Conservation (phyloP, 2,113 vertebrate species). For the Poicephalus gulielmi region DNA sequence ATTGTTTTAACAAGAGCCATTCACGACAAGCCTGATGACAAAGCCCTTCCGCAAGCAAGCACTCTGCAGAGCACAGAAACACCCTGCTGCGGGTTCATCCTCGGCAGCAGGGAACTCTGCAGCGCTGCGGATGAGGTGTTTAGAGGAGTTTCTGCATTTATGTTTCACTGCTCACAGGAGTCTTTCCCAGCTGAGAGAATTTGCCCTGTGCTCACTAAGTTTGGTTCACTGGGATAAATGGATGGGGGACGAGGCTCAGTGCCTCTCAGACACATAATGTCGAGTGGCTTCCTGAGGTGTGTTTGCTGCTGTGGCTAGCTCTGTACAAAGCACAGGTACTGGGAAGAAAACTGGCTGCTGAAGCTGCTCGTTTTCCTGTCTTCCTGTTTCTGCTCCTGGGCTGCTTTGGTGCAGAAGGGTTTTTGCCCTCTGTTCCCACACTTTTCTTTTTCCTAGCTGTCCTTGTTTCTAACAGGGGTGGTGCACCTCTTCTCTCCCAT, state of each 20-base stretch:
- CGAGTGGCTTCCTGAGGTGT: background rate
- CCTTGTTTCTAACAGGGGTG: background rate
- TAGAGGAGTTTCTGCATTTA: background rate
- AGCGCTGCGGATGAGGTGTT: background rate
- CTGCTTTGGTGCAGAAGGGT: background rate
- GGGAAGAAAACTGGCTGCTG: background rate
- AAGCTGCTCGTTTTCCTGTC: background rate
- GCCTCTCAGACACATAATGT: fast-evolving
- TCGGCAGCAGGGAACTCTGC: background rate
- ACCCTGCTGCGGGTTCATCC: background rate
- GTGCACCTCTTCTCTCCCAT: background rate
- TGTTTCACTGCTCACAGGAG: background rate
- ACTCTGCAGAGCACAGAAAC: background rate
- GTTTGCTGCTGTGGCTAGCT: background rate
- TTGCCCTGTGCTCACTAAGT: background rate
- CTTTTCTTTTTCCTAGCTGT: background rate
- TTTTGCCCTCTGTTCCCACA: background rate
- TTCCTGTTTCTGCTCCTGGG: background rate
- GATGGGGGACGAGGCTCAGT: background rate
- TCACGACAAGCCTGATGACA: background rate
- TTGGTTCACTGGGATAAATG: background rate
- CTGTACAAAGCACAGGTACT: background rate
- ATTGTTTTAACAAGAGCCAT: background rate
- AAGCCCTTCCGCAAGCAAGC: background rate
- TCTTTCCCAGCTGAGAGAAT: background rate